These are phyloP conservation scores for Calephelis perditalis DNA, from an alignment of 2,888 invertebrate species.

Conservation along the genomic window DNA sequence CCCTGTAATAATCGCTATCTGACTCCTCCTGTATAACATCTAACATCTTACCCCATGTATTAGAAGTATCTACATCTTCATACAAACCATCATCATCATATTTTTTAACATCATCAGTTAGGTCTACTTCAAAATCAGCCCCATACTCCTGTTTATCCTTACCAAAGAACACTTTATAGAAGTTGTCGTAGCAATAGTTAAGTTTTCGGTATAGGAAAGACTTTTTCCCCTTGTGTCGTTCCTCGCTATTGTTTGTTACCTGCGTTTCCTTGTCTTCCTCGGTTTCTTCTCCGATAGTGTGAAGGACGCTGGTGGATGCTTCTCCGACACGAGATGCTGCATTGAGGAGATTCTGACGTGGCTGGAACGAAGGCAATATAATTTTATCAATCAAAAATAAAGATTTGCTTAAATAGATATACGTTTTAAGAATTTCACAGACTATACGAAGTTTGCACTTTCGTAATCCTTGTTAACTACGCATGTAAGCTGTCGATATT, in stretches of 20 bases:
- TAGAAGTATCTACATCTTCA: constrained; percentile 56
- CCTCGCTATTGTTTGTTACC: constrained; percentile 48
- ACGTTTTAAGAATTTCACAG: too few species aligned
- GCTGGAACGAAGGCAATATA: constrained; percentile 67
- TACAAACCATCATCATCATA: constrained; percentile 59
- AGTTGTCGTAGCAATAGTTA: constrained; percentile 70
- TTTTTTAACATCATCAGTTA: constrained; percentile 31
- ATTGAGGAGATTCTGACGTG: constrained; percentile 93
- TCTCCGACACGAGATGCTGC: constrained; percentile 98
- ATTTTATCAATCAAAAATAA: background rate
- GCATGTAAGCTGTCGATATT: too few species aligned
- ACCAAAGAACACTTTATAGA: constrained; percentile 67
- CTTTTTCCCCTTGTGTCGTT: constrained; percentile 41
- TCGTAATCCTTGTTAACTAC: too few species aligned
- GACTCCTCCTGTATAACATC: constrained; percentile 71
- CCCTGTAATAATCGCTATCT: constrained; percentile 69
- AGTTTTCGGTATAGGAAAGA: constrained; percentile 65
- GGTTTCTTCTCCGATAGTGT: constrained; percentile 95
- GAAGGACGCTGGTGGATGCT: constrained; percentile 94
- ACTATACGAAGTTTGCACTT: too few species aligned
- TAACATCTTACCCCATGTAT: constrained; percentile 46
- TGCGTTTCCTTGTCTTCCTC: constrained; percentile 88
- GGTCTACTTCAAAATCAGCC: constrained; percentile 42
- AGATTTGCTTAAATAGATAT: too few species aligned
- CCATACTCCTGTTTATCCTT: constrained; percentile 47